Evolutionary conservation across 1,140 invertebrate genomes (phyloP), one percentile per base, ranked within the genome.

Genomic region (Sipha flava): DNA sequence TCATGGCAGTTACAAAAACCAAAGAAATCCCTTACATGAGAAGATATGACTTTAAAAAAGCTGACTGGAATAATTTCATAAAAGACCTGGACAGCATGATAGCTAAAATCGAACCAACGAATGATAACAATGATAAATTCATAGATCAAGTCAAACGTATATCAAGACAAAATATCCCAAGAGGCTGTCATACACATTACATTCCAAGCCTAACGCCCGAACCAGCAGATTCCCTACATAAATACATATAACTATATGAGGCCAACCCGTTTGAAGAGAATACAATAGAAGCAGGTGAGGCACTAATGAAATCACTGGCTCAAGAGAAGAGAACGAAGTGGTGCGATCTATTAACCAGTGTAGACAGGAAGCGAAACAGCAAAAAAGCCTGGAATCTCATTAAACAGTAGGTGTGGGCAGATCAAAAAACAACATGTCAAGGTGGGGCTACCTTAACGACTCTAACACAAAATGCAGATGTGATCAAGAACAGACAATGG

Each of bases 21-120:
- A 26, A 59, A 2, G 26, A 52, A 59, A 49, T 79, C 18, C 75
- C 49, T 21, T 59, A 3, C 14, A 79, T n/a, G n/a, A 79, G 52
- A 79, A 52, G 75, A 52, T 79, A 21, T 18, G 59, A 79, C 21
- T 79, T 79, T 79, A 54, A 79, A 45, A 79, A 59, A 59, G 75
- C 75, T 4, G 5, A 54, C 16, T 57, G 75, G 75, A 26, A 52
- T 31, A 18, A 29, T 12, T 79, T 79, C 34, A 37, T 26, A 54
- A 49, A 79, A 54, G 75, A 57, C 10, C 75, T 79, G 7, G 75
- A 57, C 21, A 62, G 37, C 14, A 5, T 49, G 57, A 66, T 79
- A 26, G 6, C 6, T 37, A 6, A 59, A 14, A 31, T 66, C 4
- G 40, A 64, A 57, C 49, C 34, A 23, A 49, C 18, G 18, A 21